Percentiles rank a stretch among this genome's conserved stretches.
These are phyloP conservation scores for Melipona beecheii DNA, from an alignment of 2,888 invertebrate species.

Conservation along the genomic window DNA sequence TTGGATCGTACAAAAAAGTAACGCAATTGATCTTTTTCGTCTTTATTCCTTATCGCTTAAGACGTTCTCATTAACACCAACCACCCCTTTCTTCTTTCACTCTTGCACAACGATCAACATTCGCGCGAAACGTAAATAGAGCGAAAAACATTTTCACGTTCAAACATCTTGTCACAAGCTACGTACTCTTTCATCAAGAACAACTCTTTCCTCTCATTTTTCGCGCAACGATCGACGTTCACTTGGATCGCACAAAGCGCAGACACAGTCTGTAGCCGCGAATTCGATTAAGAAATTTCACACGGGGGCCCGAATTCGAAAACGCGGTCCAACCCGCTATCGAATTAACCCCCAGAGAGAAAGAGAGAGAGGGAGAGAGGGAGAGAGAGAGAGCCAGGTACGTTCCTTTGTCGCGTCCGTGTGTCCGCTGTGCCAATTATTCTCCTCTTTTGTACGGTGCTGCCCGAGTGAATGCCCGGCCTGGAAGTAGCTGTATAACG, in stretches of 20 bases:
- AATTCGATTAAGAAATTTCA: conserved; percentile 50
- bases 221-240: background rate
- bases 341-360: conserved; percentile 53
- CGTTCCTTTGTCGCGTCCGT: conserved; percentile 44
- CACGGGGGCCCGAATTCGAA: conserved; percentile 37
- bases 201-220: no score
- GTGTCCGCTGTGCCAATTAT: conserved; percentile 59
- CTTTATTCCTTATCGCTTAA: no score
- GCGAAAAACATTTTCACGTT: no score
- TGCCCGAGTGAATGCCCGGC: conserved; percentile 21
- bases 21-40: no score
- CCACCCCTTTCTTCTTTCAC: background rate
- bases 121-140: background rate
- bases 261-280: conserved; percentile 27
- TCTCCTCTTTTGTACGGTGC: conserved; percentile 53
- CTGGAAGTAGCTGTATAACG: conserved; percentile 66
- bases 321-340: conserved; percentile 22
- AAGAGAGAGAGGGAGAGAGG: background rate
- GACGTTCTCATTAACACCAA: background rate
- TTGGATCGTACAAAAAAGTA: no score
- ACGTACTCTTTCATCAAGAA: no score
- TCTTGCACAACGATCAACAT: background rate
- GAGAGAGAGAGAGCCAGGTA: background rate
- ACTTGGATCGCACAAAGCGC: background rate
- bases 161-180: no score